Evolutionary conservation across 2,797 vertebrate species (phyloP).

Genomic region (Thalassophryne amazonica): DNA sequence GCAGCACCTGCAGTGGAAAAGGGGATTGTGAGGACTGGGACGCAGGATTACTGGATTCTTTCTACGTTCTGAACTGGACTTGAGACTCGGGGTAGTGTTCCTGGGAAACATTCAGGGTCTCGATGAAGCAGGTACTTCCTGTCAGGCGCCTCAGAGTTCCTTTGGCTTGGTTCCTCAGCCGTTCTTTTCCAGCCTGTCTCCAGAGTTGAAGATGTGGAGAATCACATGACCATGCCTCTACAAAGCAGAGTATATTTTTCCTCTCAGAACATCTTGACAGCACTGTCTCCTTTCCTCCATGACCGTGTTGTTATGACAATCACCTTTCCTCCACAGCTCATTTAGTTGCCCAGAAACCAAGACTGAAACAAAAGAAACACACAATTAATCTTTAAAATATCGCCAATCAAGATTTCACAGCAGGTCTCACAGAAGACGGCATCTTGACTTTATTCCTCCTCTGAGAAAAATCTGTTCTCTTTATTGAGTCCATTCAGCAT

Average conservation of each 20-base stretch:
- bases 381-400: not conserved
- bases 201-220: conserved; percentile 43
- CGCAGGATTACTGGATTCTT: too few relatives aligned
- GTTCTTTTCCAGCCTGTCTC: too few relatives aligned
- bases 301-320: conserved; percentile 35
- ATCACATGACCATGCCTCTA: conserved; percentile 11
- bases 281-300: conserved; percentile 41
- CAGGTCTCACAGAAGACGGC: not conserved
- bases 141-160: too few relatives aligned
- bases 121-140: too few relatives aligned
- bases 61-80: too few relatives aligned
- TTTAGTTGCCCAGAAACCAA: conserved; percentile 95
- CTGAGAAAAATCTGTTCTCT: too few relatives aligned
- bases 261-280: conserved; percentile 59
- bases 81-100: too few relatives aligned
- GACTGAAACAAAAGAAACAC: conserved; percentile 79
- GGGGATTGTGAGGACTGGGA: conserved; percentile 54
- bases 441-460: not conserved
- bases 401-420: not conserved
- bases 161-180: too few relatives aligned
- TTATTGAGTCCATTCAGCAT: too few relatives aligned
- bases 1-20: conserved; percentile 80
- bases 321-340: conserved; percentile 30
- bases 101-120: too few relatives aligned
- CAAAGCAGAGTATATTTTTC: conserved; percentile 62